Evolutionary conservation across 2,113 vertebrate species (phyloP).

Genomic region (Ictalurus furcatus): DNA sequence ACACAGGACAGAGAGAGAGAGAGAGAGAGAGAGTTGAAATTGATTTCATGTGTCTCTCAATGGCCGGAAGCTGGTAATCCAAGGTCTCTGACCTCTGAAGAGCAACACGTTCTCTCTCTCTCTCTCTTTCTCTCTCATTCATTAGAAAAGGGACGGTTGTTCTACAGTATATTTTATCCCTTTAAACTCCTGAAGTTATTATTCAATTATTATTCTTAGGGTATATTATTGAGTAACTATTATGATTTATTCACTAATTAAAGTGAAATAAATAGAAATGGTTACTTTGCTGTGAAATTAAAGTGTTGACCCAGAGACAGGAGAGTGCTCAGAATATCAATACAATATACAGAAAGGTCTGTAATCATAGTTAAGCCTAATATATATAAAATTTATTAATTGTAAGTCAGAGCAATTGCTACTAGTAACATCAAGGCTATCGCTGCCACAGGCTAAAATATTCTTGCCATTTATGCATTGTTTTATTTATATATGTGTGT

Average conservation of each 20-base stretch:
- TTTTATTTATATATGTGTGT: too few relatives aligned
- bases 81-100: conserved; percentile 54
- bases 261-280: background rate
- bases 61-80: conserved; percentile 54
- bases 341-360: background rate
- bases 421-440: background rate
- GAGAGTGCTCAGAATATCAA: background rate
- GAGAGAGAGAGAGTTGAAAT: conserved; percentile 52
- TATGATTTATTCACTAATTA: background rate
- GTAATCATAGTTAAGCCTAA: background rate
- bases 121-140: background rate
- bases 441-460: background rate
- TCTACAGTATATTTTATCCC: background rate
- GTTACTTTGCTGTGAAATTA: background rate
- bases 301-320: background rate
- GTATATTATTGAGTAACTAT: background rate
- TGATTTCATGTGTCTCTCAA: conserved; percentile 59
- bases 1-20: conserved; percentile 46
- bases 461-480: background rate
- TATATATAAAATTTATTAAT: too few relatives aligned
- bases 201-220: background rate
- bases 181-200: background rate
- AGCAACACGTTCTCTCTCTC: conserved; percentile 13
- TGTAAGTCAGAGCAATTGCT: background rate
- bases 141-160: background rate